These are phyloP conservation scores for Streptopelia turtur DNA, from an alignment of 2,797 vertebrate species.

Conservation along the genomic window DNA sequence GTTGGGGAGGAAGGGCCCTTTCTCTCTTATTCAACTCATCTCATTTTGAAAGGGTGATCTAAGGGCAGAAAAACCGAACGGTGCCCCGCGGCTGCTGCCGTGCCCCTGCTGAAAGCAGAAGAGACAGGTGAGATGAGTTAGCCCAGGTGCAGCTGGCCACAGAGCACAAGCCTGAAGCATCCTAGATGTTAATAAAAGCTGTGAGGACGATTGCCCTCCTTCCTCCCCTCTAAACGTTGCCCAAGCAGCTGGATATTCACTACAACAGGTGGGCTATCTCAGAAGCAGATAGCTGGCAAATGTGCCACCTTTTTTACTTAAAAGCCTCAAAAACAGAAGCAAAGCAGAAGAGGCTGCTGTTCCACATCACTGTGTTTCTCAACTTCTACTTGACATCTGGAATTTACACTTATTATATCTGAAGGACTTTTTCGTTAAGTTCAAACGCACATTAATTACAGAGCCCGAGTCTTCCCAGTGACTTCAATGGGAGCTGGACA, in stretches of 20 bases:
- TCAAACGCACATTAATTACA: background rate
- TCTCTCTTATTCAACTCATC: background rate
- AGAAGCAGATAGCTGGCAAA: background rate
- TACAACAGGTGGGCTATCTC: background rate
- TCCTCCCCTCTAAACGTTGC: background rate
- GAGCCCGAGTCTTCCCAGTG: background rate
- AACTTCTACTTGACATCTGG: background rate
- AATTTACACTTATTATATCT: background rate
- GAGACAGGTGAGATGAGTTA: background rate
- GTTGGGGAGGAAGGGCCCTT: background rate
- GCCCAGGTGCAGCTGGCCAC: background rate
- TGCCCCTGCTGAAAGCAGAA: background rate
- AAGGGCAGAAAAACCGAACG: background rate
- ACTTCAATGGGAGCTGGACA: background rate
- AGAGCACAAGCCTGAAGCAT: rapidly evolving
- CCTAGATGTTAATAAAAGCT: background rate
- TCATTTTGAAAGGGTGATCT: background rate
- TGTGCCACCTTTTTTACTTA: background rate
- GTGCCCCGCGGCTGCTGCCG: background rate
- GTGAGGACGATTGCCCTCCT: background rate
- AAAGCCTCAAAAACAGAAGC: background rate
- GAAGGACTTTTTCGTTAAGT: background rate
- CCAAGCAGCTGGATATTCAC: background rate
- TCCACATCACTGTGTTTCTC: background rate
- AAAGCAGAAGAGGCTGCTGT: background rate